Percentiles rank a stretch among this genome's conserved stretches.
These are phyloP conservation scores for Leptatherina wallacei DNA, from an alignment of 2,797 vertebrate genomes.

Conservation along the genomic window DNA sequence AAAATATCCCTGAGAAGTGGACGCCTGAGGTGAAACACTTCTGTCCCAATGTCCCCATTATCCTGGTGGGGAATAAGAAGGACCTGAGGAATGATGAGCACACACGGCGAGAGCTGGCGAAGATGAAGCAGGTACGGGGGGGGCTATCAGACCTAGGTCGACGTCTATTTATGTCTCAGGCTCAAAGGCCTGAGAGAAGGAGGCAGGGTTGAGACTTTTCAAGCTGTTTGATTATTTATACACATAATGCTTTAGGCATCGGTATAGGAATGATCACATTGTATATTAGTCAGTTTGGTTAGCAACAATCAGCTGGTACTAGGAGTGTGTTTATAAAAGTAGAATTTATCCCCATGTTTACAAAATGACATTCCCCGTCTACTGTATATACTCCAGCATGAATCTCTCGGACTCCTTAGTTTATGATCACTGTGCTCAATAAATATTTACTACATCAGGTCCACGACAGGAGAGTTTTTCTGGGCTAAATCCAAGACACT, in stretches of 20 bases:
- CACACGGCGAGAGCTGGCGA: conserved; percentile 92
- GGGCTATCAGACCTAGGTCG: conserved; percentile 4
- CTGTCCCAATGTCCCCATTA: conserved; percentile 97
- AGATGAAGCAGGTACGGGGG: conserved; percentile 95
- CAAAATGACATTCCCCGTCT: not conserved
- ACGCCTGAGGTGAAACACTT: conserved; percentile 98
- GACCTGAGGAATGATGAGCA: conserved; percentile 95
- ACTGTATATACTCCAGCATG: not conserved
- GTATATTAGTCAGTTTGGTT: not conserved
- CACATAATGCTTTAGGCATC: not conserved
- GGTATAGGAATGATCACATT: not conserved
- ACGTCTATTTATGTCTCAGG: not conserved
- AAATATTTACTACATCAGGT: conserved; percentile 4
- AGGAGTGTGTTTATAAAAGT: conserved; percentile 8
- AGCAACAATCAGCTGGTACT: not conserved
- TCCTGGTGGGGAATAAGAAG: conserved; percentile 98
- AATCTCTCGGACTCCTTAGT: not conserved
- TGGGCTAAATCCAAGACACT: not conserved
- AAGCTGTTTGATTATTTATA: conserved; percentile 12
- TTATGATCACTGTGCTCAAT: conserved; percentile 2
- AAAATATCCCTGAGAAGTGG: conserved; percentile 99
- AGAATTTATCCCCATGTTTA: conserved; percentile 1
- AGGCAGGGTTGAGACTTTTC: not conserved
- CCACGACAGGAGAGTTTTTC: not conserved
- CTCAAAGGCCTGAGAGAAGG: not conserved